Base-by-base conservation (phyloP, 2,797 vertebrate species). In the Hybognathus amarus region DNA sequence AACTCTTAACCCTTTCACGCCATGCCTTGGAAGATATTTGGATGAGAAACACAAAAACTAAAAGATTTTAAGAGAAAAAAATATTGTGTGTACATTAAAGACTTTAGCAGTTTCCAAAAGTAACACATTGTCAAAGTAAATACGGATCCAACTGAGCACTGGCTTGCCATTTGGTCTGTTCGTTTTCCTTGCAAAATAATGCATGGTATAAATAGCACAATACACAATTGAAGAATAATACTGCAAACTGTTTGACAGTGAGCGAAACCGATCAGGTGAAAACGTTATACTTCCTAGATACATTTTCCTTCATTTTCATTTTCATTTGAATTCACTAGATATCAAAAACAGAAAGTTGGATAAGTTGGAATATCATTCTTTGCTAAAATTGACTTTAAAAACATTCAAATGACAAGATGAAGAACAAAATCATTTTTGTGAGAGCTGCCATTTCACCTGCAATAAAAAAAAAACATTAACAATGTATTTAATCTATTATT, bases 1-100 rank as follows among this genome's bases (percentile, higher is more conserved):
- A 54, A 82, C 11, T 59, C 9, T 66, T 82, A 83, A 83, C 84
- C 67, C 84, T 78, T 77, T 75, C 73, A 73, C 6, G 24, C 2
- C 30, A 33, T 33, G 30, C 5, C 79, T n/a, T 27, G 52, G 13
- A 38, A 82, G 42, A 40, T 11, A 24, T 64, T 64, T 40, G 22
- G 63, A 24, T 2, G 12, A 18, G 64, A 76, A 69, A 68, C 24
- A 22, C 6, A 4, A 8, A 22, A 18, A 8, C 33, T 13, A 20
- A 71, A 20, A 22, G 6, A 17, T 27, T 27, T 20, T 30, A 50
- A 59, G 79, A n/a, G 38, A 1, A n/a, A 52, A 42, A 33, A 40
- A 33, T 52, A 13, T n/a, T 74, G 20, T 6, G 6, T 13, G 30
- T 36, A 30, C 0, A 18, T 20, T 18, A 52, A 36, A 74, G 30